Percentiles rank a stretch among this genome's conserved stretches.
These are phyloP conservation scores for Aspidiotus rigidus DNA, from an alignment of 2,888 invertebrate genomes.

Conservation along the genomic window DNA sequence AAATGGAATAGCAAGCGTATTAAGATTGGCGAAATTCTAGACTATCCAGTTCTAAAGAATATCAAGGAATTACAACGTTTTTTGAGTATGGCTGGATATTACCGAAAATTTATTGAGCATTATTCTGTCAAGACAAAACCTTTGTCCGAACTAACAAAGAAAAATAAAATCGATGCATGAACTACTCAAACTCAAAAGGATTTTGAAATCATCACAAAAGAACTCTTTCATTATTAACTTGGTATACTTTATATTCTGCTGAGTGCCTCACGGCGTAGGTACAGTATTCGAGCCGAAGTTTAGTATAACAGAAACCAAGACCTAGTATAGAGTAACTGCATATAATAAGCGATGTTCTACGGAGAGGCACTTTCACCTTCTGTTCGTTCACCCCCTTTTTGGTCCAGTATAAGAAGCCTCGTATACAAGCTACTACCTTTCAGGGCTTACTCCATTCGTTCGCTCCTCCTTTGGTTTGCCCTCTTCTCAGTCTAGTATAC, in stretches of 20 bases:
- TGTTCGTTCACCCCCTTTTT: too few relatives aligned
- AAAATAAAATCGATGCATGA: not conserved
- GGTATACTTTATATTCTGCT: conserved; percentile 39
- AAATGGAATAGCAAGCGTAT: conserved; percentile 34
- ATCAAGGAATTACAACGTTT: conserved; percentile 38
- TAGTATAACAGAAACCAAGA: conserved; percentile 40
- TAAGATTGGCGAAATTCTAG: conserved; percentile 22
- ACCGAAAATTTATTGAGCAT: conserved; percentile 33
- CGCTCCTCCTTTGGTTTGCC: too few relatives aligned
- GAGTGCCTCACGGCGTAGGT: conserved; percentile 38
- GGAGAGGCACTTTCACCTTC: too few relatives aligned
- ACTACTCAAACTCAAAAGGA: too few relatives aligned
- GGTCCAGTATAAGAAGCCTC: too few relatives aligned
- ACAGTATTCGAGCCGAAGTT: conserved; percentile 40
- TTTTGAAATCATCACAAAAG: too few relatives aligned
- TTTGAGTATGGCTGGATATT: conserved; percentile 40
- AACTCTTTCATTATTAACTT: conserved; percentile 39
- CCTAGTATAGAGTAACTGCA: conserved; percentile 39
- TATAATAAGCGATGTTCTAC: too few relatives aligned
- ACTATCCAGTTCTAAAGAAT: conserved; percentile 34
- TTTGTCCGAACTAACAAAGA: not conserved
- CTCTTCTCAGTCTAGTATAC: too few relatives aligned
- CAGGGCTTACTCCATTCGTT: too few relatives aligned
- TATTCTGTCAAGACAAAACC: conserved; percentile 26
- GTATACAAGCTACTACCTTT: too few relatives aligned